Base-by-base conservation (phyloP, 2,113 vertebrate species). In the Pseudopodoces humilis region DNA sequence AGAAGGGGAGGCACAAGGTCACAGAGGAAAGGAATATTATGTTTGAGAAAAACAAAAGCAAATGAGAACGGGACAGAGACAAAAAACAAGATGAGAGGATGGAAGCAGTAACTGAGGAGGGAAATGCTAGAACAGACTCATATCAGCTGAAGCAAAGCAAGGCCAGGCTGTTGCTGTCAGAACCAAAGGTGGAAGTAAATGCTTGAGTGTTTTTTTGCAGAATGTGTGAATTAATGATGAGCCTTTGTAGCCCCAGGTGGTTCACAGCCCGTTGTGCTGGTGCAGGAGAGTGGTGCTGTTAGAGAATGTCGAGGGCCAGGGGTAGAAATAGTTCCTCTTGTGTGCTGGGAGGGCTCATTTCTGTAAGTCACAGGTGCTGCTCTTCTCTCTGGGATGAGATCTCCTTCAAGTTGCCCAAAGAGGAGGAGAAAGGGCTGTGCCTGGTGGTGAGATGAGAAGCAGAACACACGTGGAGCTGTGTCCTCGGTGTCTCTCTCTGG, bases 401-500 rank as follows among this genome's bases (percentile, higher is more conserved):
- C 31, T 74, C 18, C 33, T 37, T 16, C 25, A 33, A 28, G 24
- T 60, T 77, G 17, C 27, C 33, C 20, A 22, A 15, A 50, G 67
- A 59, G 59, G 50, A 56, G 37, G 23, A 64, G 50, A 43, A 39
- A 10, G 19, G 35, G 27, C 16, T 12, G 27, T 59, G 68, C 35
- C 33, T 78, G 55, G 15, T 78, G 41, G 2, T 68, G 83, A 78
- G 52, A 9, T 43, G 59, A 41, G 67, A 25, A 35, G 55, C 23
- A 22, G 23, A 19, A 7, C 37, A 21, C 17, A 15, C 0, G 0
- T 44, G 39, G 39, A 39, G 59, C 49, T 5, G 4, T 46, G 55
- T 86, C n/a, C 76, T 86, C 2, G 2, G 10, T 69, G 24, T 65
- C 7, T 83, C 7, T 83, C 46, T 16, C 44, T 37, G 53, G 15